phyloP scores from a whole-genome alignment of 2,888 invertebrate species.

The Drosophila anomelani region DNA sequence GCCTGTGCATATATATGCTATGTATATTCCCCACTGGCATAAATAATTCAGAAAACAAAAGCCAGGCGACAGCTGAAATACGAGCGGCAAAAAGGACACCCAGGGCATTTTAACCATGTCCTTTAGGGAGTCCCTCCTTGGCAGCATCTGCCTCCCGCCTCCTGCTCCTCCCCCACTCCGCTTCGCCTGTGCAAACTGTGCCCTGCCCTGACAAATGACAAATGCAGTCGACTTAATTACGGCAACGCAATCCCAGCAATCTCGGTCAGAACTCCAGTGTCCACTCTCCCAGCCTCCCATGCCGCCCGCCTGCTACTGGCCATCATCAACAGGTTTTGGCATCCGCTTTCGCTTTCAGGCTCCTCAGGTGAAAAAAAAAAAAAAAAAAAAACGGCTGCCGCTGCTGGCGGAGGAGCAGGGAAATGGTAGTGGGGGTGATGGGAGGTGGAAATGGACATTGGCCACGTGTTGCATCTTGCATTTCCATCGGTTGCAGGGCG shows the following conservation, averaged over 20 bases:
- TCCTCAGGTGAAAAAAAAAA: slow-evolving; percentile 15
- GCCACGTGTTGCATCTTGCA: slow-evolving; percentile 50
- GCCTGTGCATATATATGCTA: not conserved
- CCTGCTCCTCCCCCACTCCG: not conserved
- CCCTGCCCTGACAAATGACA: slow-evolving; percentile 31
- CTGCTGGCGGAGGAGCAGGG: not conserved
- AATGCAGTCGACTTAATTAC: slow-evolving; percentile 46
- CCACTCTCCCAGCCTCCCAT: not conserved
- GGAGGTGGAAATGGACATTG: not conserved
- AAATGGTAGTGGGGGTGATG: not conserved
- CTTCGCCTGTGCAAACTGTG: not conserved
- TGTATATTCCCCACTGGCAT: slow-evolving; percentile 24
- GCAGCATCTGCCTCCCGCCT: not conserved
- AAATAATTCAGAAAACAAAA: slow-evolving; percentile 39
- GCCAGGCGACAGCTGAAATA: slow-evolving; percentile 32
- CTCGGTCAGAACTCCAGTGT: slow-evolving; percentile 4
- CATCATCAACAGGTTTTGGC: slow-evolving; percentile 43
- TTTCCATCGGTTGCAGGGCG: slow-evolving; percentile 19
- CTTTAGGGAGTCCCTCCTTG: slow-evolving; percentile 26
- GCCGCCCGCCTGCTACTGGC: not conserved
- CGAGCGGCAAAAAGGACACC: slow-evolving; percentile 30
- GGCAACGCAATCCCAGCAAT: slow-evolving; percentile 22
- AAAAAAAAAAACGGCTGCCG: not conserved
- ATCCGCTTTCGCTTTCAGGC: slow-evolving; percentile 36
- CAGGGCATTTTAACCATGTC: slow-evolving; percentile 32